These are phyloP conservation scores for Ischnura elegans DNA, from an alignment of 2,888 invertebrate genomes.

Conservation along the genomic window DNA sequence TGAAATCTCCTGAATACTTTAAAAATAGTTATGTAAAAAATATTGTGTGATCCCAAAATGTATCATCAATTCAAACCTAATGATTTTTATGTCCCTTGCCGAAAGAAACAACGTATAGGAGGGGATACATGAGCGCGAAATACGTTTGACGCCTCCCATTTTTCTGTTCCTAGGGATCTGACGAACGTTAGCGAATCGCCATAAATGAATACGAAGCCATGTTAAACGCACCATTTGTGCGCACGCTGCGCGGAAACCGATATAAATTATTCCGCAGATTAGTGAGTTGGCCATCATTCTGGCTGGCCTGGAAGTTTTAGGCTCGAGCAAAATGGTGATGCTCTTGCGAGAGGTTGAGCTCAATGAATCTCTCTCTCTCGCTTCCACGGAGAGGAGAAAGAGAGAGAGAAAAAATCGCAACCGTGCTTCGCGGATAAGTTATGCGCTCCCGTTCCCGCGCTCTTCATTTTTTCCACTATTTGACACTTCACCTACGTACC, in stretches of 20 bases:
- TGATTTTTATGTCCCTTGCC: too few relatives aligned
- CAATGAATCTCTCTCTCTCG: conserved; percentile 34
- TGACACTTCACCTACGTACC: neutral
- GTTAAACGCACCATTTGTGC: neutral
- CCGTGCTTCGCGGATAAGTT: conserved; percentile 6
- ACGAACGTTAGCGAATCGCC: conserved; percentile 6
- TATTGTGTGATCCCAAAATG: too few relatives aligned
- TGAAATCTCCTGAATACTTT: too few relatives aligned
- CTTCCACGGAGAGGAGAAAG: too few relatives aligned
- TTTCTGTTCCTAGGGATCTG: neutral
- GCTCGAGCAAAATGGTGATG: neutral
- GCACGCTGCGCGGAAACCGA: neutral
- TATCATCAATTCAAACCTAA: too few relatives aligned
- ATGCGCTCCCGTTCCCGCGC: conserved; percentile 43
- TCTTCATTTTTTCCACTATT: conserved; percentile 4
- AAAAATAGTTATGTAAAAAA: too few relatives aligned
- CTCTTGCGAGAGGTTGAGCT: neutral
- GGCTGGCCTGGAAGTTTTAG: neutral
- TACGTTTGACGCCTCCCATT: neutral
- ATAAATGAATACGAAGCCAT: conserved; percentile 11
- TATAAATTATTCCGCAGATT: neutral
- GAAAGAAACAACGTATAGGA: too few relatives aligned
- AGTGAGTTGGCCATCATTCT: neutral
- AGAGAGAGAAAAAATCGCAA: neutral
- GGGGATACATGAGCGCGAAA: neutral